These are phyloP conservation scores for Actinopyga echinites DNA, from an alignment of 53 echinoderm and acorn worm genomes.

Conservation along the genomic window DNA sequence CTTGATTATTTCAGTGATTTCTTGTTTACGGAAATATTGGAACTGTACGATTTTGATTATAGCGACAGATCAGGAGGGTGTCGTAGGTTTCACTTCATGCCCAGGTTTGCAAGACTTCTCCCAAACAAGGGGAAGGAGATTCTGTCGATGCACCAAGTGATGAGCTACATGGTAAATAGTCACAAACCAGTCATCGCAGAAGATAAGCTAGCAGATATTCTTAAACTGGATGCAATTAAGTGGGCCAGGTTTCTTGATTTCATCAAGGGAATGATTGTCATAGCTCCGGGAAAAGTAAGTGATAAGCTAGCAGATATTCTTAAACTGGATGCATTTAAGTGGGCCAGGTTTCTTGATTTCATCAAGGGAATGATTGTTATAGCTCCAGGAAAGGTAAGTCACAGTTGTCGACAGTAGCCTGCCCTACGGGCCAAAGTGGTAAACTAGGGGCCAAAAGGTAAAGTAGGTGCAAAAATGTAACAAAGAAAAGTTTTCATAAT, in stretches of 20 bases:
- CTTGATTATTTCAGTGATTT: constrained; percentile 86
- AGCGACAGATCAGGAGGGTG: constrained; percentile 62
- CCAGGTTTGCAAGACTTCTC: constrained; percentile 85
- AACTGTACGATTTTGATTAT: constrained; percentile 89
- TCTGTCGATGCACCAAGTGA: constrained; percentile 97
- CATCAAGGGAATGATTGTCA: constrained; percentile 73
- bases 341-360: constrained; percentile 74
- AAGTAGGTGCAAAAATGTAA: background rate
- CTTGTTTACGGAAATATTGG: constrained; percentile 91
- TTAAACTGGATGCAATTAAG: constrained; percentile 58
- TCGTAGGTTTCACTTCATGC: constrained; percentile 92
- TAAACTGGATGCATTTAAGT: constrained; percentile 62
- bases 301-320: constrained; percentile 20
- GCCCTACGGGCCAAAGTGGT: background rate
- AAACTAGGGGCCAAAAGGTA: background rate
- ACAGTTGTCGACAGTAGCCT: background rate
- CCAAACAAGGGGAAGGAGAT: constrained; percentile 98
- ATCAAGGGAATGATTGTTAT: constrained; percentile 76
- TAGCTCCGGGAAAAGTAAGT: constrained; percentile 85
- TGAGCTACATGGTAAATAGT: constrained; percentile 58
- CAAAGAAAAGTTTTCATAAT: no score
- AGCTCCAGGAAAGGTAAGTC: constrained; percentile 82
- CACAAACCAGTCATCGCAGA: constrained; percentile 67
- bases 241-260: constrained; percentile 80
- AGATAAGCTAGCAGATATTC: constrained; percentile 63